These are phyloP conservation scores for Halichondria panicea DNA, from an alignment of 37 sponge, comb jelly and placozoan species.

Conservation along the genomic window DNA sequence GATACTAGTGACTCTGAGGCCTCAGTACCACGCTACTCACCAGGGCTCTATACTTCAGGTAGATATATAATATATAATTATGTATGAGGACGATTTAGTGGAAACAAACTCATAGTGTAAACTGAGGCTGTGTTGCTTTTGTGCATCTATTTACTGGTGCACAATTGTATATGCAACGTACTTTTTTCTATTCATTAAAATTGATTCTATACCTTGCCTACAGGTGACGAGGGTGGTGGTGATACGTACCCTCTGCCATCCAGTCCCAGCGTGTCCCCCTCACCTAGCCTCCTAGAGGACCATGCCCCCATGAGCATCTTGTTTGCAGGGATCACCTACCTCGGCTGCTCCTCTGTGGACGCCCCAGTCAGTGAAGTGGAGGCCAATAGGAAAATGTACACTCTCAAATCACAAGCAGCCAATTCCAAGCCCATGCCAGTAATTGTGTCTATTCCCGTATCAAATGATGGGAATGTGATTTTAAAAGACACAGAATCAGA, in stretches of 20 bases:
- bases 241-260: not conserved
- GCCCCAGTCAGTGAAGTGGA: conserved; percentile 87
- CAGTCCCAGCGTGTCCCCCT: not conserved
- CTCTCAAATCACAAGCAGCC: conserved; percentile 61
- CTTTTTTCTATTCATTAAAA: too few relatives aligned
- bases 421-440: conserved; percentile 53
- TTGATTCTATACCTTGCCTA: not conserved
- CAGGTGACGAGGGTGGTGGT: conserved; percentile 11
- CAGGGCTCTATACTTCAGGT: conserved; percentile 13
- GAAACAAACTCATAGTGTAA: too few relatives aligned
- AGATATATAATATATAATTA: too few relatives aligned
- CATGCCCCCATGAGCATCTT: conserved; percentile 31
- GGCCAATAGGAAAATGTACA: conserved; percentile 76
- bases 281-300: conserved; percentile 1
- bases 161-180: too few relatives aligned
- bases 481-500: conserved; percentile 64
- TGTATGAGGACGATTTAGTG: too few relatives aligned
- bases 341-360: conserved; percentile 86
- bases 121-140: too few relatives aligned
- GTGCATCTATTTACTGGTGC: too few relatives aligned
- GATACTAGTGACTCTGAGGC: conserved; percentile 34
- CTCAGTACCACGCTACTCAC: conserved; percentile 1
- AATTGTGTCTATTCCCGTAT: conserved; percentile 59
- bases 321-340: conserved; percentile 60
- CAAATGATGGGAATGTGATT: conserved; percentile 56